Conservation (phyloP, 2,113 vertebrate species). For the Fukomys damarensis region DNA sequence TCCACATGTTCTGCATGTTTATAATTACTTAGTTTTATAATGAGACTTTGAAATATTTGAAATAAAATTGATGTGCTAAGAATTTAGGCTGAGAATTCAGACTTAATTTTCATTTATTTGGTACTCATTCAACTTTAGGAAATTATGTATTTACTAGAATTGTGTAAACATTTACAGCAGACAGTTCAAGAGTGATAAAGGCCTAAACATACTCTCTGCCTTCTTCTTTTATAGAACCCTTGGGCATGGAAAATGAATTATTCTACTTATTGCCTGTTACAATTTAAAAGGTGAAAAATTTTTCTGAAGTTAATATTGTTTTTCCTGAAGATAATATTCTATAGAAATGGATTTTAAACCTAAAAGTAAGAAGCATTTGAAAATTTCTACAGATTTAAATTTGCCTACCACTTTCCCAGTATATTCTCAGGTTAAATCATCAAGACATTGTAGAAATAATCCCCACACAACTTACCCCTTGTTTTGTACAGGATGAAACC, state of each 20-base stretch:
- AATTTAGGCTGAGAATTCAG: background rate
- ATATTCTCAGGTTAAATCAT: background rate
- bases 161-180: background rate
- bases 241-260: background rate
- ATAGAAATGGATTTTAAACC: background rate
- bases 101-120: background rate
- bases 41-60: background rate
- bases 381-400: background rate
- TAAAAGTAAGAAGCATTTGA: background rate
- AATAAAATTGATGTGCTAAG: background rate
- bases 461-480: background rate
- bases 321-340: background rate
- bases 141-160: background rate
- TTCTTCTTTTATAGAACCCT: background rate
- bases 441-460: background rate
- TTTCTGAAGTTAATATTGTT: background rate
- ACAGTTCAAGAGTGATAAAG: no score
- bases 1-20: background rate
- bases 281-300: background rate
- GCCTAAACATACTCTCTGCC: background rate
- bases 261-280: background rate
- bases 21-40: background rate
- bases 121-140: background rate
- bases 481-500: background rate
- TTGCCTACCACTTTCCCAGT: rapidly evolving